Evolutionary conservation across 2,113 vertebrate genomes (phyloP), one percentile per base, ranked within the genome.

Genomic region (Sclerurus mexicanus): DNA sequence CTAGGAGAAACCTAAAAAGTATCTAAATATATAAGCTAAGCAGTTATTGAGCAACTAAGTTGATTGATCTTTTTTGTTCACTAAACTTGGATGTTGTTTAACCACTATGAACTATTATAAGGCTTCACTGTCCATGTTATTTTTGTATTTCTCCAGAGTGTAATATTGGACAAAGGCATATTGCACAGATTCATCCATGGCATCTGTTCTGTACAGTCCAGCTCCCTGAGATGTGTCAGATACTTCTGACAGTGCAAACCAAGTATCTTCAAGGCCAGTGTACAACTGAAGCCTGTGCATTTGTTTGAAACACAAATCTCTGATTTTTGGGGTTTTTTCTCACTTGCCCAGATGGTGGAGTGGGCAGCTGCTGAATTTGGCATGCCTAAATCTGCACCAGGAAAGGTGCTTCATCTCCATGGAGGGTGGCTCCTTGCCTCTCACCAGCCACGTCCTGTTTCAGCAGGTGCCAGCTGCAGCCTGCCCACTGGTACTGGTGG

Each of bases 371-470:
- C 56, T 91, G 69, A 35, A 20, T 53, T 52, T n/a, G 60, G 59
- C 30, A 27, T 2, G 9, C 47, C 7, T 10, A 40, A 12, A 59
- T 58, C 25, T 1, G 1, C n/a, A 30, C 10, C 37, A 39, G 37
- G 35, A 10, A 47, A 46, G 8, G 9, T 49, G 28, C n/a, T 64
- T 40, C 11, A 3, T 56, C 23, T 60, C 22, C n/a, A 3, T 0
- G 1, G 12, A 27, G 62, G 14, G 5, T 17, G 19, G 5, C 56
- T 44, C 25, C 49, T 49, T 90, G 18, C 37, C 31, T 76, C n/a
- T 71, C 25, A 12, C 58, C 2, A 1, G n/a, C 49, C 4, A 0
- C 2, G 33, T 17, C 23, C 14, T 50, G 18, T 68, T 44, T 46
- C n/a, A 42, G 27, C 1, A 0, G 4, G 15, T 47, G 23, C 46